Percentiles rank a stretch among this genome's conserved stretches.
Conservation (phyloP, 2,888 invertebrate genomes). For the Trichopria drosophilae region DNA sequence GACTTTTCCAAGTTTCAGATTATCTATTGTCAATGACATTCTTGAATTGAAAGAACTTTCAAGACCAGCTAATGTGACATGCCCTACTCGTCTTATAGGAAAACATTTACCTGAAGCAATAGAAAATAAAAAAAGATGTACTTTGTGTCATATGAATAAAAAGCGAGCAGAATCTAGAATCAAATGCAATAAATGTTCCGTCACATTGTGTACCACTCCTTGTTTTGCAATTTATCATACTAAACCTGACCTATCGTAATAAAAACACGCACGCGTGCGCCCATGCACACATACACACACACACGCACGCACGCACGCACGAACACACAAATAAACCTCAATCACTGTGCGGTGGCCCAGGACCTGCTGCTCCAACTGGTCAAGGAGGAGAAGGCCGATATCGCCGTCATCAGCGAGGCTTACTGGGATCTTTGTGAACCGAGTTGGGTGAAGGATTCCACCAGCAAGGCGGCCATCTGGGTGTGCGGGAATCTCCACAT, state of each 20-base stretch:
- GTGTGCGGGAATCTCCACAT: too few relatives aligned
- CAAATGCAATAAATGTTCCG: constrained; percentile 2
- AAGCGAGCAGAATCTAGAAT: constrained; percentile 7
- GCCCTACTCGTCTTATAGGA: constrained; percentile 3
- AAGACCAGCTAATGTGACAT: not conserved
- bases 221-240: constrained; percentile 8
- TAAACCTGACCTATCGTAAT: constrained; percentile 4
- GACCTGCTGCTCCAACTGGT: too few relatives aligned
- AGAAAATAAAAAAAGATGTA: constrained; percentile 1
- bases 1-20: constrained; percentile 2
- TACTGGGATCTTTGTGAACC: too few relatives aligned
- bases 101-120: constrained; percentile 1
- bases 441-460: too few relatives aligned
- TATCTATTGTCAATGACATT: not conserved
- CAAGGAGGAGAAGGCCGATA: too few relatives aligned
- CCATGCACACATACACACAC: too few relatives aligned
- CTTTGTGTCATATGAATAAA: constrained; percentile 1
- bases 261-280: too few relatives aligned
- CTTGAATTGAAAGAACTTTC: constrained; percentile 2
- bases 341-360: too few relatives aligned
- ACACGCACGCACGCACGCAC: too few relatives aligned
- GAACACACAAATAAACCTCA: too few relatives aligned
- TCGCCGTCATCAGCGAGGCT: too few relatives aligned
- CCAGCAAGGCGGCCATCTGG: too few relatives aligned
- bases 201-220: constrained; percentile 7